phyloP scores from a whole-genome alignment of 2,113 vertebrate species.

The Otus sunia region DNA sequence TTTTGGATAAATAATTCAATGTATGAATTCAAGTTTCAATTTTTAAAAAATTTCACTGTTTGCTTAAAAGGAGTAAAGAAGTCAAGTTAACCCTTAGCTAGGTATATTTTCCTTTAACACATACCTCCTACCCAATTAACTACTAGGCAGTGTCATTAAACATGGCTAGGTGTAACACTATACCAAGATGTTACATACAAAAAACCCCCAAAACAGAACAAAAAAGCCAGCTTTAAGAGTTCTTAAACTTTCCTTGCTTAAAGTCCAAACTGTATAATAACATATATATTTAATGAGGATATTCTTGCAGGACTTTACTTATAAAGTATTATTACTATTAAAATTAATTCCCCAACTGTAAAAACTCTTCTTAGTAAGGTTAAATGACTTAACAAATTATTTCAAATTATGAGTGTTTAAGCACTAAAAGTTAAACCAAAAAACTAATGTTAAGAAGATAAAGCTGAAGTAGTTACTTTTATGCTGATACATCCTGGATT shows the following conservation, averaged over 20 bases:
- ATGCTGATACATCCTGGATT: neutral
- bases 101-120: neutral
- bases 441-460: neutral
- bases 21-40: neutral
- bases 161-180: neutral
- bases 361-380: neutral
- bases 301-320: neutral
- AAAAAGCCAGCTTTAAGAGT: neutral
- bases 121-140: neutral
- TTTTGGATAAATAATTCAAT: neutral
- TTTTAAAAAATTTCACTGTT: neutral
- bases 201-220: neutral
- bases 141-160: neutral
- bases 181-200: neutral
- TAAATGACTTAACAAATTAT: neutral
- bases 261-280: neutral
- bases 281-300: neutral
- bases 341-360: neutral
- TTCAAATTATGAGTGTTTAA: neutral
- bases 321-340: neutral
- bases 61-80: neutral
- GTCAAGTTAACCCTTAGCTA: neutral
- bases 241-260: neutral
- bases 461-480: neutral
- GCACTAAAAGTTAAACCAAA: neutral